These are phyloP conservation scores for human (Homo sapiens) DNA, from an alignment of 2,113 vertebrate species.

Conservation along the genomic window GRCh38 chr7:29026001-29026500, in stretches of 20 bases:
- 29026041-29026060: not conserved
- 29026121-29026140: not conserved
- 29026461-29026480: not conserved
- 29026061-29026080: not conserved
- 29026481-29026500: not conserved
- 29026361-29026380: not conserved
- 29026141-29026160: not conserved
- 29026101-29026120: not conserved
- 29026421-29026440: not conserved
- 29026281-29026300: not conserved
- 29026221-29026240: not conserved
- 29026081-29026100: not conserved
- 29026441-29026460: no score
- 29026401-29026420: not conserved
- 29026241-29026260: not conserved
- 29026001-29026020: not conserved
- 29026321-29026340: not conserved
- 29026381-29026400: not conserved
- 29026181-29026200: not conserved
- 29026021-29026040: not conserved
- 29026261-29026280: not conserved
- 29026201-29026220: not conserved
- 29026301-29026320: not conserved
- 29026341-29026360: not conserved
- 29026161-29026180: not conserved